These are phyloP conservation scores for Drosophila neocordata DNA, from an alignment of 1,140 invertebrate species.

Conservation along the genomic window DNA sequence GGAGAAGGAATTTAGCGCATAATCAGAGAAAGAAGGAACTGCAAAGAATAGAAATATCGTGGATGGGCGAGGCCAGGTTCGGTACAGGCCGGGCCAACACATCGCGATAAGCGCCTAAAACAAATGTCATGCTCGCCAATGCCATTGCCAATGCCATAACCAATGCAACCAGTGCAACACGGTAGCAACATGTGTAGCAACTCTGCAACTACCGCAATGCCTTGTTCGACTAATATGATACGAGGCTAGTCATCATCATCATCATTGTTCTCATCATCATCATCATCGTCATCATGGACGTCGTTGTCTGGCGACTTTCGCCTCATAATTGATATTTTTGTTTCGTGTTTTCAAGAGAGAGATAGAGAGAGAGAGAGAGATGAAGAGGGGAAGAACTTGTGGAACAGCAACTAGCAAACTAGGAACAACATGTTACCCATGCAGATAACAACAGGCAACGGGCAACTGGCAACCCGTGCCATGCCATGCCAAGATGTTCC, in stretches of 20 bases:
- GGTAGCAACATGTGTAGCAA: constrained; percentile 72
- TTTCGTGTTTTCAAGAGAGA: constrained; percentile 45
- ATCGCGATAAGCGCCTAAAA: constrained; percentile 77
- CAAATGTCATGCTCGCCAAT: constrained; percentile 70
- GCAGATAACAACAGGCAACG: constrained; percentile 42
- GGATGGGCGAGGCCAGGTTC: constrained; percentile 33
- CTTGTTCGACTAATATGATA: constrained; percentile 78
- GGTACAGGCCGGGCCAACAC: constrained; percentile 28
- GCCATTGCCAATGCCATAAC: constrained; percentile 25
- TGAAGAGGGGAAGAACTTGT: constrained; percentile 39
- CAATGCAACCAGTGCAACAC: constrained; percentile 46
- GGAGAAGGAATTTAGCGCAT: constrained; percentile 71
- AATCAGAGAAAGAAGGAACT: constrained; percentile 44
- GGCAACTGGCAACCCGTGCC: constrained; percentile 39
- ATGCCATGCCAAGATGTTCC: too few species aligned
- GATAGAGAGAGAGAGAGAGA: too few species aligned
- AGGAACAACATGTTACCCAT: too few species aligned
- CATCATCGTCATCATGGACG: constrained; percentile 21
- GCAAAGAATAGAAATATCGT: constrained; percentile 34
- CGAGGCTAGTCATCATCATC: constrained; percentile 48
- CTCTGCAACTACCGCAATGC: constrained; percentile 56
- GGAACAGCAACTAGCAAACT: constrained; percentile 30
- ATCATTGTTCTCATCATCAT: constrained; percentile 18
- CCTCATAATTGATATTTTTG: constrained; percentile 80
- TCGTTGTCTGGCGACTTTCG: constrained; percentile 63